phyloP scores from a whole-genome alignment of 2,888 invertebrate genomes.

The Yponomeuta plumbellus region DNA sequence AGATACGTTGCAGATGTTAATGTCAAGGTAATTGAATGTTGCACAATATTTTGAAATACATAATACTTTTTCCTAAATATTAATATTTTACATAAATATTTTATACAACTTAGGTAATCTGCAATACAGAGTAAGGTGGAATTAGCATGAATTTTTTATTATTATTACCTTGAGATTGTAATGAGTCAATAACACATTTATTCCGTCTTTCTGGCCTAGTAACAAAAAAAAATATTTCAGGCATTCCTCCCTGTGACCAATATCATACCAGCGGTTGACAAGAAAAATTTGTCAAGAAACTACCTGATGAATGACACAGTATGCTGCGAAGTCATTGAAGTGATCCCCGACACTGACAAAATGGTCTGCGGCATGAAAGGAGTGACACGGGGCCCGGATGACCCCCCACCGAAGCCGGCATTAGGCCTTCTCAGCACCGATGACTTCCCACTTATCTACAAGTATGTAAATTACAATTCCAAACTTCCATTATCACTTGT shows the following conservation, averaged over 20 bases:
- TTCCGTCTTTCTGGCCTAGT: neutral
- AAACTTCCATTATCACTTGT: conserved; percentile 19
- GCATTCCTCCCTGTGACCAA: conserved; percentile 82
- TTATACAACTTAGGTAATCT: too few species aligned
- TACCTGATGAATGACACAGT: conserved; percentile 90
- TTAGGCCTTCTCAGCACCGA: conserved; percentile 89
- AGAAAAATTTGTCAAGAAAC: conserved; percentile 85
- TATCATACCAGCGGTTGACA: conserved; percentile 87
- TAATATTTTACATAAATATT: too few species aligned
- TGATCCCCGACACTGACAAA: conserved; percentile 90
- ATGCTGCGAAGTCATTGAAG: conserved; percentile 92
- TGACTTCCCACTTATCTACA: conserved; percentile 88
- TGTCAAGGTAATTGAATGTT: conserved; percentile 81
- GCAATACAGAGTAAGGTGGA: neutral
- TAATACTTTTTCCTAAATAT: neutral
- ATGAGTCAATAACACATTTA: neutral
- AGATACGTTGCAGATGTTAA: conserved; percentile 91
- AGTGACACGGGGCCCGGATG: conserved; percentile 80
- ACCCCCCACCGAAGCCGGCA: conserved; percentile 82
- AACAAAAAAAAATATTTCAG: conserved; percentile 40
- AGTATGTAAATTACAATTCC: conserved; percentile 78
- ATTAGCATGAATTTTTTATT: neutral
- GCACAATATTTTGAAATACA: conserved; percentile 28
- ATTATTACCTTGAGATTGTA: neutral
- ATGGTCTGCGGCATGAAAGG: conserved; percentile 92